Evolutionary conservation across 2,888 invertebrate genomes (phyloP), one percentile per base, ranked within the genome.

Genomic region (Drosophila histrio): DNA sequence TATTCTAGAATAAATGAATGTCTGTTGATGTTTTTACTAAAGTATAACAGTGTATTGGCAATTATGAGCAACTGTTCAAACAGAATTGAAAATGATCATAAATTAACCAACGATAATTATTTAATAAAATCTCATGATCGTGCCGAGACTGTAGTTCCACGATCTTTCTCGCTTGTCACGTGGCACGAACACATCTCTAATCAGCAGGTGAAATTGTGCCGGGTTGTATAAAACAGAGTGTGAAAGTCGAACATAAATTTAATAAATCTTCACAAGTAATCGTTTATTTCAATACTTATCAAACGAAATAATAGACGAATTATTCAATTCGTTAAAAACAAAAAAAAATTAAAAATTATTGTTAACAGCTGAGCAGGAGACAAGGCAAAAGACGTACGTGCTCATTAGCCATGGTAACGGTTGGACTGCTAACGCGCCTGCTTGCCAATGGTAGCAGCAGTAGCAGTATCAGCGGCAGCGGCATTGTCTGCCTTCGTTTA

Each of bases 201-300:
- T 57, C 61, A 77, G 61, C 66, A 59, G 62, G 62, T 72, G 46
- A 59, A 74, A 72, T 77, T 77, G 58, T 72, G 77, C 77, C 77
- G 73, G 77, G 43, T 49, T 62, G 41, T 36, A 60, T 28, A 56
- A 65, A 65, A 57, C 64, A 60, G 38, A 76, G 65, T 76, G 60
- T 54, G 36, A 65, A 70, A 65, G 60, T 50, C 5, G 19, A 59
- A 36, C 21, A 58, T n/a, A 32, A 54, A 43, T 30, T 32, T 26
- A 21, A 38, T 24, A 28, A 26, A 47, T 28, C 13, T n/a, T 38
- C 19, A 28, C 26, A 38, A 57, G 49, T 47, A 28, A 30, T 30
- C 28, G 17, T 32, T 49, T 49, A 28, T 28, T 58, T 28, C 13
- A 49, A 28, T 54, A 49, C 44, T 39, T 44, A 19, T 34, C 38